phyloP scores from a whole-genome alignment of 2,113 vertebrate genomes.

The Progne subis region DNA sequence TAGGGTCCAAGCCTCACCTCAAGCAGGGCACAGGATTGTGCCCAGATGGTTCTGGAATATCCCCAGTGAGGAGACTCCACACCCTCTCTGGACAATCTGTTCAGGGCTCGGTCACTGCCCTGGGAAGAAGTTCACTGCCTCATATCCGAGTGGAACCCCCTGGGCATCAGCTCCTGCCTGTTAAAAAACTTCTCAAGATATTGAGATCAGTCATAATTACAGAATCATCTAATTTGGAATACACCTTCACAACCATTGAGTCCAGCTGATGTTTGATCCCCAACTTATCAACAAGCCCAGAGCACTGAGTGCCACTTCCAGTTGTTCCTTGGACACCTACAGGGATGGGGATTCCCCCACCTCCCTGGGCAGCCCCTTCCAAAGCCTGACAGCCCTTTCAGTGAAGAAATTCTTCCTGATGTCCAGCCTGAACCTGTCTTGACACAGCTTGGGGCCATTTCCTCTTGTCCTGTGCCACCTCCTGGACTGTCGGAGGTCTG shows the following conservation, averaged over 20 bases:
- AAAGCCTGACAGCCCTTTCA: background rate
- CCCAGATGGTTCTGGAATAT: background rate
- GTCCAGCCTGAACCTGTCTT: background rate
- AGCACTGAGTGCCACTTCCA: background rate
- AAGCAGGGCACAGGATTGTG: background rate
- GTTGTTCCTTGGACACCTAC: background rate
- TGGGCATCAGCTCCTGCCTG: background rate
- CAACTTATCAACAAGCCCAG: background rate
- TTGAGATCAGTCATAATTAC: background rate
- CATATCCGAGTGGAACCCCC: accelerated
- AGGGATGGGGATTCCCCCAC: background rate
- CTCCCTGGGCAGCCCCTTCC: background rate
- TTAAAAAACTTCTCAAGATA: background rate
- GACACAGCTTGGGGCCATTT: background rate
- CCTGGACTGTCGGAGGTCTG: background rate
- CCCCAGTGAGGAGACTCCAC: background rate
- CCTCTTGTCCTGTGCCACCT: background rate
- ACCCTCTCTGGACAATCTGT: background rate
- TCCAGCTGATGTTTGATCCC: background rate
- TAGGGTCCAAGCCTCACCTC: background rate
- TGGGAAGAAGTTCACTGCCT: background rate
- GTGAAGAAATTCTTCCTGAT: background rate
- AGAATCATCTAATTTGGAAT: background rate
- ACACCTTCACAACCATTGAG: background rate
- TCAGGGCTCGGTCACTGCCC: accelerated